Evolutionary conservation across 2,888 invertebrate species (phyloP).

Genomic region (Agrypnus murinus): DNA sequence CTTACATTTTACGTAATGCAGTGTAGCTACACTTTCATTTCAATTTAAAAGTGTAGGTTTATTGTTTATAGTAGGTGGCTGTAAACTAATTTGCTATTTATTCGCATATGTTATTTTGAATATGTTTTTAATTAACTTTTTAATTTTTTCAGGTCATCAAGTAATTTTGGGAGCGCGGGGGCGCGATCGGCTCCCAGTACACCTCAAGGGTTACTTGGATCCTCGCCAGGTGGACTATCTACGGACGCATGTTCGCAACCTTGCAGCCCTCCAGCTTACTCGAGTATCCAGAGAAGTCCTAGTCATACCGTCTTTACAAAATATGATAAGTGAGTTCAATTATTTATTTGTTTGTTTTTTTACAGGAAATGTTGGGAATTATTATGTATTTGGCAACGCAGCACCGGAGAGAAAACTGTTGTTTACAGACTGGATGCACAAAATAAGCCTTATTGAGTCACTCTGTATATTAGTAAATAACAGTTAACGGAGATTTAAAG

Average conservation of each 20-base stretch:
- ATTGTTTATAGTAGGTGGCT: no score
- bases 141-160: conserved; percentile 75
- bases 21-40: no score
- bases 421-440: no score
- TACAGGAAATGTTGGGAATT: neutral
- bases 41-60: no score
- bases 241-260: conserved; percentile 63
- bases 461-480: no score
- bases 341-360: neutral
- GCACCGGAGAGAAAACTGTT: no score
- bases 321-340: conserved; percentile 72
- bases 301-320: conserved; percentile 69
- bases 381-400: no score
- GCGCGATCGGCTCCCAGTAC: conserved; percentile 82
- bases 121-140: no score
- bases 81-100: no score
- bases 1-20: neutral
- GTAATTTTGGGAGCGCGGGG: conserved; percentile 77
- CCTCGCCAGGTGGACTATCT: conserved; percentile 66
- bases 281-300: conserved; percentile 65
- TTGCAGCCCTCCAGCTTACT: conserved; percentile 65
- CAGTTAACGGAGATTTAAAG: no score
- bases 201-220: conserved; percentile 75
- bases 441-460: no score
- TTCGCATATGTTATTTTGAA: no score